phyloP scores from a whole-genome alignment of 1,140 invertebrate species.

The Uloborus diversus region DNA sequence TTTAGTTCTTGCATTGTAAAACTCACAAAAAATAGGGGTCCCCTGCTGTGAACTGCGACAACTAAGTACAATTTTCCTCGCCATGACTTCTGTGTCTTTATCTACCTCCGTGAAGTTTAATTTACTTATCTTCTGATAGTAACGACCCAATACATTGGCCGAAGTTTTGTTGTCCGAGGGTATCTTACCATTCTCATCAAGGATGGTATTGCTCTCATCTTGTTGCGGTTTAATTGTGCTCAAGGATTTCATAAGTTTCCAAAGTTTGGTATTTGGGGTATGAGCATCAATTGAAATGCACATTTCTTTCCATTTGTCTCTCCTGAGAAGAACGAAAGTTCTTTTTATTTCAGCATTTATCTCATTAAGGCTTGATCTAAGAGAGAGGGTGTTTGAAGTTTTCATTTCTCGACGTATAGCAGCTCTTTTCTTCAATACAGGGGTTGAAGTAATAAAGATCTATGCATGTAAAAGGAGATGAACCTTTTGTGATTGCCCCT shows the following conservation, averaged over 20 bases:
- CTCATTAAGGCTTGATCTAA: not conserved
- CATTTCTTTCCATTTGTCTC: not conserved
- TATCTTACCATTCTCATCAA: not conserved
- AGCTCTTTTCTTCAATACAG: not conserved
- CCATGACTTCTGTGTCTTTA: not conserved
- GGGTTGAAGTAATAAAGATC: not conserved
- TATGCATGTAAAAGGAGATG: not conserved
- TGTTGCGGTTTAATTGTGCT: too few relatives aligned
- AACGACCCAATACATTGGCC: not conserved
- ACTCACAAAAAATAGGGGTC: not conserved
- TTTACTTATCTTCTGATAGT: not conserved
- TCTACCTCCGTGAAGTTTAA: not conserved
- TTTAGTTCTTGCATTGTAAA: not conserved
- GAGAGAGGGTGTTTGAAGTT: not conserved
- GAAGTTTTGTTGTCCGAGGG: not conserved
- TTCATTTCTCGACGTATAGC: not conserved
- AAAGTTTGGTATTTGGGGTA: too few relatives aligned
- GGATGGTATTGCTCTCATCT: not conserved
- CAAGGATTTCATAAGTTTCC: too few relatives aligned
- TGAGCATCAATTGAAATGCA: not conserved
- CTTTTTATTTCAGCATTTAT: too few relatives aligned
- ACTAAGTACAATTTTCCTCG: not conserved
- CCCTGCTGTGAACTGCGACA: not conserved
- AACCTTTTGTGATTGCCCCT: not conserved
- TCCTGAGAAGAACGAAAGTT: not conserved